phyloP scores from a whole-genome alignment of 1,140 invertebrate genomes.

The Notospermus geniculatus region DNA sequence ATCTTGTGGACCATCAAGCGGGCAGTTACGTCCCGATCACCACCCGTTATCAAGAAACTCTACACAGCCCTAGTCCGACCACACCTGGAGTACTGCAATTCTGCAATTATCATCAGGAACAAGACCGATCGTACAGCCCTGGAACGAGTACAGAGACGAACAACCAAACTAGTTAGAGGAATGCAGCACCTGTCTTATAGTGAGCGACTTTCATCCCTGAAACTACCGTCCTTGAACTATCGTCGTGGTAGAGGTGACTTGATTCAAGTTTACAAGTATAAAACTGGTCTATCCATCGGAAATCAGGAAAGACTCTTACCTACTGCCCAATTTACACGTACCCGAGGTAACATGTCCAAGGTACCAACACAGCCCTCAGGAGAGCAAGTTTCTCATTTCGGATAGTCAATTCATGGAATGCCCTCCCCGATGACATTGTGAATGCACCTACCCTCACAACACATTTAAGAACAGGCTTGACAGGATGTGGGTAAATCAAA shows the following conservation, averaged over 20 bases:
- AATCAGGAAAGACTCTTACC: background rate
- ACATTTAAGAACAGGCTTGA: no score
- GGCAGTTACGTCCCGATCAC: background rate
- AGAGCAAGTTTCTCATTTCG: background rate
- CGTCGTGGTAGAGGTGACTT: background rate
- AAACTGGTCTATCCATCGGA: background rate
- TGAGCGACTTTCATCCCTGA: background rate
- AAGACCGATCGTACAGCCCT: no score
- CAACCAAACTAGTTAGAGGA: no score
- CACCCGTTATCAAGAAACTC: background rate
- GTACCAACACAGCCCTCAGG: no score
- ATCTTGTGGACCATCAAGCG: background rate
- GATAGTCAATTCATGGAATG: background rate
- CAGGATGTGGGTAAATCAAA: no score
- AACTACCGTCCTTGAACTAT: background rate
- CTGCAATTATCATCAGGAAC: no score
- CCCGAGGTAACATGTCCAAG: no score
- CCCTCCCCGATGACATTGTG: background rate
- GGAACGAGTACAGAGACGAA: no score
- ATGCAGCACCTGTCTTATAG: background rate
- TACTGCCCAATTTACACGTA: background rate
- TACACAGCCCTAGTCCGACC: background rate
- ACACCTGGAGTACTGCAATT: background rate
- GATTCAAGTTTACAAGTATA: background rate
- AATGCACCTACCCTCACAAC: slow-evolving; percentile 2